A percentile compares a stretch with the other conserved stretches of the same genome.
These are phyloP conservation scores for Nesidiocoris tenuis DNA, from an alignment of 2,888 invertebrate species.

Conservation along the genomic window DNA sequence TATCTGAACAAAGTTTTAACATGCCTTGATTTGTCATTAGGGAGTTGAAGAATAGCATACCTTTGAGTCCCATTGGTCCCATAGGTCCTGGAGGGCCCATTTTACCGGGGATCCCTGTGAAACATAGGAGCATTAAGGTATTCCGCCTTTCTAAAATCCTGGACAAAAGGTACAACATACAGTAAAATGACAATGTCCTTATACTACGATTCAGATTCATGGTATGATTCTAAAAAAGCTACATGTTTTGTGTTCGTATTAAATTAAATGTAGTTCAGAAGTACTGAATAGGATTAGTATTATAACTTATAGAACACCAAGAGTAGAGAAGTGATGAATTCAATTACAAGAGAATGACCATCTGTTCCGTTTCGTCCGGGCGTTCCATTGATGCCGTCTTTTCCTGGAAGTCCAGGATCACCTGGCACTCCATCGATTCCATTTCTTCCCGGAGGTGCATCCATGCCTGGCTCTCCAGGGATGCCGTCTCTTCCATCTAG, in stretches of 20 bases:
- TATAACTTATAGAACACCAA: conserved; percentile 2
- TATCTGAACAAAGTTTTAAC: too few relatives aligned
- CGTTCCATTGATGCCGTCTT: conserved; percentile 67
- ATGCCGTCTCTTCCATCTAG: conserved; percentile 86
- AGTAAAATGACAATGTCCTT: too few relatives aligned
- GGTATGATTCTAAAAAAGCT: too few relatives aligned
- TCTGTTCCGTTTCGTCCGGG: conserved; percentile 71
- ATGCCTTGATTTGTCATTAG: too few relatives aligned
- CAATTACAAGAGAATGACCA: conserved; percentile 56
- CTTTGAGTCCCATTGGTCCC: conserved; percentile 71
- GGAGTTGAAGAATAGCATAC: too few relatives aligned
- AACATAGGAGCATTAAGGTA: conserved; percentile 13
- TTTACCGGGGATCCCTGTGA: conserved; percentile 65
- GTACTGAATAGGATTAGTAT: too few relatives aligned
- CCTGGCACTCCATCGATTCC: conserved; percentile 75
- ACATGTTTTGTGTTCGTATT: too few relatives aligned
- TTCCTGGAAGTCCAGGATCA: conserved; percentile 71
- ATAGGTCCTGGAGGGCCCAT: conserved; percentile 69
- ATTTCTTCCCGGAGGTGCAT: conserved; percentile 81
- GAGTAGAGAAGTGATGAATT: conserved; percentile 27
- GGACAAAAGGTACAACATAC: too few relatives aligned
- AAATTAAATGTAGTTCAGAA: too few relatives aligned
- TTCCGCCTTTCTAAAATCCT: too few relatives aligned
- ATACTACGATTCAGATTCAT: too few relatives aligned
- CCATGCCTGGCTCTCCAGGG: conserved; percentile 86